These are phyloP conservation scores for Alviniconcha strummeri DNA, from an alignment of 2,888 invertebrate genomes.

Conservation along the genomic window DNA sequence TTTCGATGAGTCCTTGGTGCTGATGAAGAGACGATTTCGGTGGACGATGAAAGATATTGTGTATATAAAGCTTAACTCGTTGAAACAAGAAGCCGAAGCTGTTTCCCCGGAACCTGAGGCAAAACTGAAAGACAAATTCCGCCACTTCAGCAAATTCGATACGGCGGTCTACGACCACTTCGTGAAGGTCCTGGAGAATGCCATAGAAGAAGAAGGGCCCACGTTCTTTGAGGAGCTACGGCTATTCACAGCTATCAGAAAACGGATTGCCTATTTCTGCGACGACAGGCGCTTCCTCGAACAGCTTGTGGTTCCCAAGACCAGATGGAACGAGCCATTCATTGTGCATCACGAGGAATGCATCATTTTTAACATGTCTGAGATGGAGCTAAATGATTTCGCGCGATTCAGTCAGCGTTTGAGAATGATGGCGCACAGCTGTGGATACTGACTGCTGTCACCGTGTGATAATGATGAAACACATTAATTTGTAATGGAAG, in stretches of 20 bases:
- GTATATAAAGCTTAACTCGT: background rate
- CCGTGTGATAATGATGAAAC: no score
- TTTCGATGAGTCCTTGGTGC: constrained; percentile 15
- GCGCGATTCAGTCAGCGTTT: no score
- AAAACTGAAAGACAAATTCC: background rate
- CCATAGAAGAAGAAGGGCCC: background rate
- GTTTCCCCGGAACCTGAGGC: background rate
- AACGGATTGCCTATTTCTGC: background rate
- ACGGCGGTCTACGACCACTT: background rate
- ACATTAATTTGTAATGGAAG: no score
- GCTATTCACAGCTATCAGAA: background rate
- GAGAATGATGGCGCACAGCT: no score
- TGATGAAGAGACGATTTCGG: background rate
- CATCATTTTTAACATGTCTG: no score
- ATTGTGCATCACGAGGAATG: background rate
- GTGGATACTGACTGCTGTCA: no score
- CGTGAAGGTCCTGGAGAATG: background rate
- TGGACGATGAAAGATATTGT: constrained; percentile 4
- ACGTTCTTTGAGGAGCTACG: background rate
- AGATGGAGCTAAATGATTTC: no score
- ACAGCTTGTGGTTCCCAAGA: background rate
- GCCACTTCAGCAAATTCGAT: background rate
- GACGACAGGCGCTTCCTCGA: background rate
- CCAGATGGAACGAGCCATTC: background rate
- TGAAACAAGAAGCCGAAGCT: background rate